phyloP scores from a whole-genome alignment of 2,888 invertebrate genomes.

The Zhengitettix transpicula region DNA sequence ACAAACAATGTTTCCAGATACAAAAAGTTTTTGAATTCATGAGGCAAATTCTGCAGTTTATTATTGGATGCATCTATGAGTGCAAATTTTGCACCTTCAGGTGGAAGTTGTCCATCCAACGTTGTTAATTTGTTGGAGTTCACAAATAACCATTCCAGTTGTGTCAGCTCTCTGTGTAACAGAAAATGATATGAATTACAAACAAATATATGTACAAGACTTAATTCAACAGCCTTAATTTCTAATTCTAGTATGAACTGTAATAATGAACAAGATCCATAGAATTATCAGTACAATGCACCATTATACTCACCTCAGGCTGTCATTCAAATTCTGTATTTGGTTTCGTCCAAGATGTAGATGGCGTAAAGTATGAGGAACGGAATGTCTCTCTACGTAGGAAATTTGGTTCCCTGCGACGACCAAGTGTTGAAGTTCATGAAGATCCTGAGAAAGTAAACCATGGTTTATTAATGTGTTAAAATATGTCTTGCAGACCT shows the following conservation, averaged over 20 bases:
- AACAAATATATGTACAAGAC: too few relatives aligned
- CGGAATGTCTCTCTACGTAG: constrained; percentile 50
- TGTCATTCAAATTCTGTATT: constrained; percentile 55
- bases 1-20: constrained; percentile 54
- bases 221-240: too few relatives aligned
- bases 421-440: constrained; percentile 48
- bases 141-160: constrained; percentile 61
- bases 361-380: constrained; percentile 50
- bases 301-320: constrained; percentile 34
- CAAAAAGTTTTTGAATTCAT: constrained; percentile 50
- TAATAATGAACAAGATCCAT: too few relatives aligned
- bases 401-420: constrained; percentile 61
- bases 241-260: too few relatives aligned
- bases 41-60: constrained; percentile 49
- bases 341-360: constrained; percentile 62
- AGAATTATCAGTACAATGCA: not conserved
- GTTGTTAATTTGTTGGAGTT: constrained; percentile 58
- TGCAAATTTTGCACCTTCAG: constrained; percentile 41
- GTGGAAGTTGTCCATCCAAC: constrained; percentile 60
- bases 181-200: too few relatives aligned
- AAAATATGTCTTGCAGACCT: too few relatives aligned
- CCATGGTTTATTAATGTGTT: too few relatives aligned
- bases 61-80: constrained; percentile 62
- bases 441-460: constrained; percentile 28
- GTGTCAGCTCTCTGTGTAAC: constrained; percentile 37